These are phyloP conservation scores for Trididemnum clinides DNA, from an alignment of 23 tunicate genomes.

Conservation along the genomic window DNA sequence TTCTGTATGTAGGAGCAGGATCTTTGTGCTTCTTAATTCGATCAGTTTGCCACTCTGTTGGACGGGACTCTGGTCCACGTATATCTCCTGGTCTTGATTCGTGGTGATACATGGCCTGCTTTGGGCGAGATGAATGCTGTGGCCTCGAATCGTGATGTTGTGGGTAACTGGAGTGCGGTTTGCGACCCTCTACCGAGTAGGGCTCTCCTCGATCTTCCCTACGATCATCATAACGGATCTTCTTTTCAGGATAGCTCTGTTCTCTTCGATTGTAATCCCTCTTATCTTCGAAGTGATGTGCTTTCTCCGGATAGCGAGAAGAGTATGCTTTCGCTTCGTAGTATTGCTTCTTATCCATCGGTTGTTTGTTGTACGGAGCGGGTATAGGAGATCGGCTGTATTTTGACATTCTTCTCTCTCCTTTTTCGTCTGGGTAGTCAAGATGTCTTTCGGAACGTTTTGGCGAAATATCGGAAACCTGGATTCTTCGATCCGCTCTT, in stretches of 20 bases:
- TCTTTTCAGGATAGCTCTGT: neutral
- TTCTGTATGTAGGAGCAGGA: neutral
- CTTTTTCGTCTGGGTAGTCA: neutral
- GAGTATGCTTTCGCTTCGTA: neutral
- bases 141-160: neutral
- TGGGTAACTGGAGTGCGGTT: neutral
- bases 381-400: neutral
- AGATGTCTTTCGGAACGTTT: neutral
- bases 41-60: constrained; percentile 3
- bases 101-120: neutral
- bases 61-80: neutral
- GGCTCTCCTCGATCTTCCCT: neutral
- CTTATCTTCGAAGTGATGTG: neutral
- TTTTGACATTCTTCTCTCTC: neutral
- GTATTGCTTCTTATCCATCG: neutral
- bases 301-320: neutral
- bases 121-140: neutral
- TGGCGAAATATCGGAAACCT: neutral
- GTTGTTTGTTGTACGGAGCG: neutral
- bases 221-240: constrained; percentile 20
- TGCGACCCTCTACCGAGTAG: neutral
- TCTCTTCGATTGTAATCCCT: neutral
- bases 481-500: neutral
- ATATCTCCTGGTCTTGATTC: neutral
- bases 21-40: constrained; percentile 5